These are phyloP conservation scores for Crocallis elinguaria DNA, from an alignment of 2,888 invertebrate genomes.

Conservation along the genomic window DNA sequence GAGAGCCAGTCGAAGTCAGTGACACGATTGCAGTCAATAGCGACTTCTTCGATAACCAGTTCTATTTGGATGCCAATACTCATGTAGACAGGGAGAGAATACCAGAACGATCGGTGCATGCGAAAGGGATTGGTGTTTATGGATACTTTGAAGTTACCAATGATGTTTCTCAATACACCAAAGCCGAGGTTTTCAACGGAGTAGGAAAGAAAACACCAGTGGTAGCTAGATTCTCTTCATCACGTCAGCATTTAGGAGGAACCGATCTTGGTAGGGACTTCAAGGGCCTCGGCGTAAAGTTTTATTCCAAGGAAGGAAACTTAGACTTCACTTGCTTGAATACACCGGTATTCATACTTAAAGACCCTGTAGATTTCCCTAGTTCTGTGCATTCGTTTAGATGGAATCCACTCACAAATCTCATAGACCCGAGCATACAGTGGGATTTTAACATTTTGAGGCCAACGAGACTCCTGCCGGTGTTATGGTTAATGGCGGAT, in stretches of 20 bases:
- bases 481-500: slow-evolving; percentile 92
- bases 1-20: slow-evolving; percentile 90
- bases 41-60: slow-evolving; percentile 55
- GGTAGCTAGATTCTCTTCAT: slow-evolving; percentile 83
- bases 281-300: slow-evolving; percentile 73
- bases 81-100: slow-evolving; percentile 91
- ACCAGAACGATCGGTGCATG: slow-evolving; percentile 95
- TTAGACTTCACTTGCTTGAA: slow-evolving; percentile 69
- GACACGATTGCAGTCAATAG: slow-evolving; percentile 58
- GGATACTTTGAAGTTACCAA: slow-evolving; percentile 93
- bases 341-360: slow-evolving; percentile 83
- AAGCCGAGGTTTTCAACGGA: slow-evolving; percentile 84
- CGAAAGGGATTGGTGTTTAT: slow-evolving; percentile 94
- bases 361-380: slow-evolving; percentile 82
- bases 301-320: slow-evolving; percentile 58
- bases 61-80: slow-evolving; percentile 88
- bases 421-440: slow-evolving; percentile 54
- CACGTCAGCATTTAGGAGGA: slow-evolving; percentile 86
- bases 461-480: slow-evolving; percentile 89
- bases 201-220: slow-evolving; percentile 86
- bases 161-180: slow-evolving; percentile 87
- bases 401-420: slow-evolving; percentile 83
- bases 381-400: slow-evolving; percentile 80
- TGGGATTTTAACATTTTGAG: slow-evolving; percentile 81
- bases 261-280: slow-evolving; percentile 70